Evolutionary conservation across 2,113 vertebrate species (phyloP).

Genomic region (Tringa solitaria): DNA sequence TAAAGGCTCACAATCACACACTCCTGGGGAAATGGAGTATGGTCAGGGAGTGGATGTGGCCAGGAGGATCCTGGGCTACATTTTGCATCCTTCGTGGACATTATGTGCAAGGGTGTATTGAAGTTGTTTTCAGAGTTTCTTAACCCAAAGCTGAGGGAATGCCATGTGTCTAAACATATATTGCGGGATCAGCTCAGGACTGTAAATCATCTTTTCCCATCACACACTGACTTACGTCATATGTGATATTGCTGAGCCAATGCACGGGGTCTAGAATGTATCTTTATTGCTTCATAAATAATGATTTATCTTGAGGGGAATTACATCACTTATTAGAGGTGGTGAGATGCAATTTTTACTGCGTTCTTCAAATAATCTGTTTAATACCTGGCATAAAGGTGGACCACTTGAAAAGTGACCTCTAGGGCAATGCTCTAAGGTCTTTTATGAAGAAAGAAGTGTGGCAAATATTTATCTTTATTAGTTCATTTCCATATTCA

Average conservation of each 20-base stretch:
- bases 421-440: not conserved
- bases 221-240: not conserved
- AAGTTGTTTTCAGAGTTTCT: not conserved
- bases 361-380: not conserved
- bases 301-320: not conserved
- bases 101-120: not conserved
- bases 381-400: not conserved
- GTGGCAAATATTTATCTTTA: not conserved
- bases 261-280: fast-evolving
- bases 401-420: not conserved
- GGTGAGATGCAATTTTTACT: not conserved
- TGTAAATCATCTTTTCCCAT: not conserved
- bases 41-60: not conserved
- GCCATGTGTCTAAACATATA: not conserved
- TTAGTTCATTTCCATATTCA: not conserved
- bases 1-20: fast-evolving
- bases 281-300: not conserved
- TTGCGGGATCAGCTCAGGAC: not conserved
- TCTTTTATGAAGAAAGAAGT: not conserved
- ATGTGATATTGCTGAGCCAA: not conserved
- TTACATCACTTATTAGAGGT: not conserved
- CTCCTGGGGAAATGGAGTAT: not conserved
- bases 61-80: not conserved
- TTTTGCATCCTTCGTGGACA: not conserved
- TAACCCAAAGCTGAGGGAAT: not conserved